A percentile compares a stretch with the other conserved stretches of the same genome.
Evolutionary conservation across 2,888 invertebrate genomes (phyloP).

Genomic region (Thereva nobilitata): DNA sequence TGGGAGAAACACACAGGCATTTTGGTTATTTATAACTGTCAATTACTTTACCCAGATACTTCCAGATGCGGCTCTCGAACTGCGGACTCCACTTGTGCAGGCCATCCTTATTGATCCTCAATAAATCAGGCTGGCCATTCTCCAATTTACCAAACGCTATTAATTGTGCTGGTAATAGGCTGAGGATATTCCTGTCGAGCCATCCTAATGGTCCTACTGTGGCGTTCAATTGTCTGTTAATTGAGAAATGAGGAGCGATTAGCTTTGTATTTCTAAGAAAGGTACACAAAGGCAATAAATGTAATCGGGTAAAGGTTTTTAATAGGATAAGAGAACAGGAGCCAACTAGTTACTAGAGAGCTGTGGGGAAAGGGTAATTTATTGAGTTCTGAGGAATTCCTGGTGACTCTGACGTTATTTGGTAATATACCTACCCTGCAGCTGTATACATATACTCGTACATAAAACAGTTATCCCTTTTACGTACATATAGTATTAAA

Average conservation of each 20-base stretch:
- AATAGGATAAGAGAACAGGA: too few relatives aligned
- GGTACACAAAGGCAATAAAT: too few relatives aligned
- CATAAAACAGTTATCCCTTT: too few relatives aligned
- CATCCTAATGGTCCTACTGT: conserved; percentile 53
- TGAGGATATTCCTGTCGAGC: conserved; percentile 56
- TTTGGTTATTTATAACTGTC: background rate
- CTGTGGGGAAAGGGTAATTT: too few relatives aligned
- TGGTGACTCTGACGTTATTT: too few relatives aligned
- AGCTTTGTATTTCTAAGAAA: background rate
- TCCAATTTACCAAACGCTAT: conserved; percentile 56
- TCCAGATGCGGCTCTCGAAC: conserved; percentile 57
- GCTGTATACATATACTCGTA: too few relatives aligned
- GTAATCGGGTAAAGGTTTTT: too few relatives aligned
- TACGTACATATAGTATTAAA: too few relatives aligned
- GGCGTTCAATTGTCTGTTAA: conserved; percentile 56
- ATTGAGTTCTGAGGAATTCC: too few relatives aligned
- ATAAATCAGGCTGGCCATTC: conserved; percentile 48
- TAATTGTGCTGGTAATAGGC: conserved; percentile 57
- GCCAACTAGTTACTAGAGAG: too few relatives aligned
- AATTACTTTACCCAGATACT: conserved; percentile 55
- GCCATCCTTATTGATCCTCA: conserved; percentile 56
- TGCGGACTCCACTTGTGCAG: conserved; percentile 56
- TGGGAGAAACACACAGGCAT: too few relatives aligned
- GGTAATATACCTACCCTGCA: too few relatives aligned
- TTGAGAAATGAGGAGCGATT: conserved; percentile 11